Evolutionary conservation across 2,888 invertebrate species (phyloP).

Genomic region (Antheraea assamensis): DNA sequence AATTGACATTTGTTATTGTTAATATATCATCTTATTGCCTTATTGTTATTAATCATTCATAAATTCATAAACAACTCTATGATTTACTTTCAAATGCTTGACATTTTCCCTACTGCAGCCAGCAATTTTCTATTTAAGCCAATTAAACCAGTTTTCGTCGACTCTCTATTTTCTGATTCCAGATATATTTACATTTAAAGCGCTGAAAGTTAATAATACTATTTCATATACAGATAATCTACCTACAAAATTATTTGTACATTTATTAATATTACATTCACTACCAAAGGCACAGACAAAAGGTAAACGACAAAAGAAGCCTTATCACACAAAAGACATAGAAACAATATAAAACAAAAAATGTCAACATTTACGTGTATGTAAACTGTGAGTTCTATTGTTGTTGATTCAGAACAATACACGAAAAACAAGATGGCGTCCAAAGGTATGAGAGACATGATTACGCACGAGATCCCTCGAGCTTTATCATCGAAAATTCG

Average conservation of each 20-base stretch:
- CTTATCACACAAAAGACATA: conserved; percentile 65
- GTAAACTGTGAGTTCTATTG: conserved; percentile 41
- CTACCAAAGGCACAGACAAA: conserved; percentile 38
- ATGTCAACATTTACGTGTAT: conserved; percentile 61
- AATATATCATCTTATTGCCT: no score
- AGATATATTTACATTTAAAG: no score
- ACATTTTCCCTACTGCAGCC: no score
- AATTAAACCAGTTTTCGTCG: no score
- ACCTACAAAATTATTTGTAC: not conserved
- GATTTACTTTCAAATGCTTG: no score
- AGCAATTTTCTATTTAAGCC: no score
- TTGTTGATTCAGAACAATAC: conserved; percentile 28
- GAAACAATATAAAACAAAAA: conserved; percentile 61
- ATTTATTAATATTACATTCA: conserved; percentile 6
- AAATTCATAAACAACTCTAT: no score
- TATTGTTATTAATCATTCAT: no score
- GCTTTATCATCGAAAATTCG: conserved; percentile 2
- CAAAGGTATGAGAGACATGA: conserved; percentile 24
- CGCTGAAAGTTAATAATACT: not conserved
- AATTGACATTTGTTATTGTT: no score
- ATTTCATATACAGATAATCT: not conserved
- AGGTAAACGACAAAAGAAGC: conserved; percentile 53
- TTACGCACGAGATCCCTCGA: not conserved
- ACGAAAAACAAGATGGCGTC: conserved; percentile 33
- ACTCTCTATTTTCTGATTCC: no score